These are phyloP conservation scores for Lichenostomus cassidix DNA, from an alignment of 2,113 vertebrate genomes.

Conservation along the genomic window DNA sequence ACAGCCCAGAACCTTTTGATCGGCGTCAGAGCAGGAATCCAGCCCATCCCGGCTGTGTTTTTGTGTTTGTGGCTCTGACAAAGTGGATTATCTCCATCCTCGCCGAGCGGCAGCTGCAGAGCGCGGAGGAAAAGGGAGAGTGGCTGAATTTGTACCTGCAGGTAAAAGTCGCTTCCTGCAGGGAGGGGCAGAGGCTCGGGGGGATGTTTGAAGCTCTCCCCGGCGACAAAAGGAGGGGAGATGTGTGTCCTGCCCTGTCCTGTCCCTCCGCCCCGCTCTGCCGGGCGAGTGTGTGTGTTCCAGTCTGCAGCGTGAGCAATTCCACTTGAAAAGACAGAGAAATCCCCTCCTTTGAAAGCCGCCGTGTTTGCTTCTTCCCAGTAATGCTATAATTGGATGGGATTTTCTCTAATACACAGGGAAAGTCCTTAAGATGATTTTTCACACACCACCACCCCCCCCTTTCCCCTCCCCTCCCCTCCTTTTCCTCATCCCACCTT, in stretches of 20 bases:
- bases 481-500: not conserved
- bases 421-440: slow-evolving; percentile 69
- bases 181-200: slow-evolving; percentile 31
- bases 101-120: slow-evolving; percentile 10
- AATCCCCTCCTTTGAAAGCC: slow-evolving; percentile 60
- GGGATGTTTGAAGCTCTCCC: slow-evolving; percentile 7
- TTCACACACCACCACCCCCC: slow-evolving; percentile 35
- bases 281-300: slow-evolving; percentile 1
- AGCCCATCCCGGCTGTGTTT: not conserved
- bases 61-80: not conserved
- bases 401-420: slow-evolving; percentile 74
- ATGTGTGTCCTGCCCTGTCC: not conserved
- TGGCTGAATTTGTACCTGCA: slow-evolving; percentile 47
- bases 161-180: slow-evolving; percentile 45
- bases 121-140: slow-evolving; percentile 54
- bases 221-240: slow-evolving; percentile 21
- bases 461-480: not conserved
- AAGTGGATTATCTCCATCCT: slow-evolving; percentile 56
- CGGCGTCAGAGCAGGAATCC: not conserved
- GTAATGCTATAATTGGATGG: slow-evolving; percentile 74
- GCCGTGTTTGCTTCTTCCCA: slow-evolving; percentile 42
- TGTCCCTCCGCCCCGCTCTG: no score
- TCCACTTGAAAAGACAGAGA: slow-evolving; percentile 60
- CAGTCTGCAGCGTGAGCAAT: slow-evolving; percentile 39
- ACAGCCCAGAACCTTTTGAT: not conserved